Conservation (phyloP, 2,113 vertebrate genomes). For the Tringa solitaria region DNA sequence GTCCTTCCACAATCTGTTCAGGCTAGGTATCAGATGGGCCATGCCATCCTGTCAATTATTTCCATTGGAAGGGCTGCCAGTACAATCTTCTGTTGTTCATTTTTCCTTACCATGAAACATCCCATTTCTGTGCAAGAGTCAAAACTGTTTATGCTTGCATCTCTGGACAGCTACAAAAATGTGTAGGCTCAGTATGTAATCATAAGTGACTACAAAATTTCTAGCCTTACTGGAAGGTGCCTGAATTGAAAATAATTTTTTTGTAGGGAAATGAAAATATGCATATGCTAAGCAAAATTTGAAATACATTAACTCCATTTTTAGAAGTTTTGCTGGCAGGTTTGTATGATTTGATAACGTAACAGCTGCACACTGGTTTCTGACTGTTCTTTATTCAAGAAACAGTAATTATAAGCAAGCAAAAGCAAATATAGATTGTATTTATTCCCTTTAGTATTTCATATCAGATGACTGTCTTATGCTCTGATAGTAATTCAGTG, state of each 20-base stretch:
- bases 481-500: not conserved
- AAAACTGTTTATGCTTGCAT: not conserved
- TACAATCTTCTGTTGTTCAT: not conserved
- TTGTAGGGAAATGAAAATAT: not conserved
- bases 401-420: not conserved
- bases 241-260: not conserved
- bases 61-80: slow-evolving; percentile 17
- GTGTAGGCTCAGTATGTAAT: not conserved
- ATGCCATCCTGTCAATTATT: slow-evolving; percentile 18
- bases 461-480: not conserved
- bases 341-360: not conserved
- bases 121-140: not conserved
- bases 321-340: not conserved
- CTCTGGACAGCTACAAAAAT: not conserved
- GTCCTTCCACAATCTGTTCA: slow-evolving; percentile 42
- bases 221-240: not conserved
- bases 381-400: not conserved
- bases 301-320: not conserved
- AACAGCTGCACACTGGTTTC: not conserved
- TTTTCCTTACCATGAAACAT: not conserved
- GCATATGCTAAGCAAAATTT: not conserved
- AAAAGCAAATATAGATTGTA: not conserved
- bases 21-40: slow-evolving; percentile 6
- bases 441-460: not conserved
- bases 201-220: not conserved